phyloP scores from a whole-genome alignment of 2,797 vertebrate species.

The Mus caroli region DNA sequence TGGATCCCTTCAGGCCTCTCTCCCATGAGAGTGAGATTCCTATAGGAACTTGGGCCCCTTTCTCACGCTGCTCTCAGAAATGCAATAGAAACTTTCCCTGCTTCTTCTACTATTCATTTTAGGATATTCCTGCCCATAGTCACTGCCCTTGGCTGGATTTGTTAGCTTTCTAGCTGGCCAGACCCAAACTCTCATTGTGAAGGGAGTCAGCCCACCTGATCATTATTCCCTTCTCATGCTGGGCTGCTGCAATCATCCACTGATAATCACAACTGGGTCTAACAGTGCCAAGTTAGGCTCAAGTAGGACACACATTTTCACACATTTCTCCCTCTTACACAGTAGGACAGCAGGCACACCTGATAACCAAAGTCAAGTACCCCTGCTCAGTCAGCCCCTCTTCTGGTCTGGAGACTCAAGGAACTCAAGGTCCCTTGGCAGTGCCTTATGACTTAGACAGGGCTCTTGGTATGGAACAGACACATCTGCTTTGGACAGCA shows the following conservation, averaged over 20 bases:
- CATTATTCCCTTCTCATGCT: background rate
- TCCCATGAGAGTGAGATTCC: background rate
- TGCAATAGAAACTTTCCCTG: background rate
- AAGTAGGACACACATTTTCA: background rate
- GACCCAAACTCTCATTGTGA: background rate
- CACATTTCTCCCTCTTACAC: background rate
- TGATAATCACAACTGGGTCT: background rate
- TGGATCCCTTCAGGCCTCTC: background rate
- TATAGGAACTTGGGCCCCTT: background rate
- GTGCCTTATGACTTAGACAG: background rate
- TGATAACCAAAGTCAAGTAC: background rate
- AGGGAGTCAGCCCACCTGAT: background rate
- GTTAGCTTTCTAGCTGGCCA: constrained; percentile 7
- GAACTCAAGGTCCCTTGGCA: background rate
- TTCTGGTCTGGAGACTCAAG: constrained; percentile 39
- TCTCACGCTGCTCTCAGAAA: background rate
- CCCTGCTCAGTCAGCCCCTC: background rate
- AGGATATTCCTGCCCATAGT: constrained; percentile 4
- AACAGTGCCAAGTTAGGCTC: background rate
- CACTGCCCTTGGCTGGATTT: constrained; percentile 66
- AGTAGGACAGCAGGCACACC: background rate
- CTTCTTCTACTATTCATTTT: background rate
- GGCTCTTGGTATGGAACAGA: background rate
- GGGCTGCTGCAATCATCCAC: background rate
- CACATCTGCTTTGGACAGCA: background rate